phyloP scores from a whole-genome alignment of 1,140 invertebrate genomes.

The Aphis gossypii region DNA sequence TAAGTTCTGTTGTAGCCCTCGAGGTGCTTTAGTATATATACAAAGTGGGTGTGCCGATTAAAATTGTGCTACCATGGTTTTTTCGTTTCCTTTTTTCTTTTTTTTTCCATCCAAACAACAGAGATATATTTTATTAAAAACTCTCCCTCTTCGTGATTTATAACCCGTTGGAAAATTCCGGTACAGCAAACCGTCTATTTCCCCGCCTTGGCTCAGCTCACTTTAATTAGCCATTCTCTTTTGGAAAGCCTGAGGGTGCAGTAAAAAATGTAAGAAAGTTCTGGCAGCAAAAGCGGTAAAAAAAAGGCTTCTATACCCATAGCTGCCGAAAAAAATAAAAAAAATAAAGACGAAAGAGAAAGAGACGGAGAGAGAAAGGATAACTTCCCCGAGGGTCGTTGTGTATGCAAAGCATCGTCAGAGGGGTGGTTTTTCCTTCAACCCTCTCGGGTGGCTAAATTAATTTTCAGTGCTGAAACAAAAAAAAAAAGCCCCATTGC shows the following conservation, averaged over 20 bases:
- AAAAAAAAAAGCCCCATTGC: slow-evolving; percentile 56
- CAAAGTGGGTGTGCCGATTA: slow-evolving; percentile 58
- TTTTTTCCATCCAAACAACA: slow-evolving; percentile 33
- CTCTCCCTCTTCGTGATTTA: slow-evolving; percentile 57
- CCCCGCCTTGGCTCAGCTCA: slow-evolving; percentile 18
- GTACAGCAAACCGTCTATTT: slow-evolving; percentile 39
- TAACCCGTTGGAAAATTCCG: slow-evolving; percentile 58
- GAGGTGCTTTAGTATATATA: slow-evolving; percentile 46
- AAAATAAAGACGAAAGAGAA: slow-evolving; percentile 36
- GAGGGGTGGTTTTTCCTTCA: slow-evolving; percentile 58
- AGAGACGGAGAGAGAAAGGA: slow-evolving; percentile 53
- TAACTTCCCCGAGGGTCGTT: slow-evolving; percentile 56
- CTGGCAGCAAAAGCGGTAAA: slow-evolving; percentile 53
- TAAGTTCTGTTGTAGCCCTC: slow-evolving; percentile 16
- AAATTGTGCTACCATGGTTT: slow-evolving; percentile 47
- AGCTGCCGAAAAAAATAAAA: neutral
- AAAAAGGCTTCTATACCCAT: slow-evolving; percentile 27
- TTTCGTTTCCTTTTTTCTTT: slow-evolving; percentile 14
- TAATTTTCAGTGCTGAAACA: slow-evolving; percentile 57
- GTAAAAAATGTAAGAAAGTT: slow-evolving; percentile 57
- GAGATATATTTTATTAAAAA: slow-evolving; percentile 58
- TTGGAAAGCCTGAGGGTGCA: slow-evolving; percentile 57
- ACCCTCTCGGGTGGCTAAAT: slow-evolving; percentile 58
- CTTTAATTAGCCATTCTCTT: slow-evolving; percentile 57
- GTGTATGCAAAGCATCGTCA: slow-evolving; percentile 57